Evolutionary conservation across 1,140 invertebrate species (phyloP).

Genomic region (Latrodectus geometricus): DNA sequence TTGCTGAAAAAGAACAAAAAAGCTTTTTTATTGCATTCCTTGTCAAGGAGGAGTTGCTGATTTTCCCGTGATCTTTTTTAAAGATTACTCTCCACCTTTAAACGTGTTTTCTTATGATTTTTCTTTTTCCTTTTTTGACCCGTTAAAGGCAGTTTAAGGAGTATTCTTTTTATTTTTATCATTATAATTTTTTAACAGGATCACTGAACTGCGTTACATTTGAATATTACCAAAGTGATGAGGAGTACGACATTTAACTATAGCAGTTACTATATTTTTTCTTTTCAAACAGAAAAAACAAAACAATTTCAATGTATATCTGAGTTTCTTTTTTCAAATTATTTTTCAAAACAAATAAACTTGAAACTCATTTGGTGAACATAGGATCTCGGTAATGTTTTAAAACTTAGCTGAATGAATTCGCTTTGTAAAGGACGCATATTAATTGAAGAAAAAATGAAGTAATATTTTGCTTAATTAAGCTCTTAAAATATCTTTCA

Average conservation of each 20-base stretch:
- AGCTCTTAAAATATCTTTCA: too few species aligned
- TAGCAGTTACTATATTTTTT: constrained; percentile 1
- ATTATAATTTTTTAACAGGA: constrained; percentile 18
- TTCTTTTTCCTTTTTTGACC: background rate
- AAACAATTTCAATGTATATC: too few species aligned
- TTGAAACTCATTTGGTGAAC: too few species aligned
- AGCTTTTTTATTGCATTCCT: background rate
- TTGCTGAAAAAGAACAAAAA: too few species aligned
- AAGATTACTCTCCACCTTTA: constrained; percentile 35
- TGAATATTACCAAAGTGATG: constrained; percentile 31
- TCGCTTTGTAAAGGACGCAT: background rate
- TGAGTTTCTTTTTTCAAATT: too few species aligned
- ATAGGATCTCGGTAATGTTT: background rate
- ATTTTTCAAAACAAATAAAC: too few species aligned
- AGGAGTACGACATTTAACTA: constrained; percentile 28
- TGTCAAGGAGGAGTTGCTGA: constrained; percentile 12
- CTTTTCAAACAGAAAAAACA: too few species aligned
- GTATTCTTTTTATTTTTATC: background rate
- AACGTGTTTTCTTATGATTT: constrained; percentile 40
- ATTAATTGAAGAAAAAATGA: too few species aligned
- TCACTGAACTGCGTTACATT: constrained; percentile 26
- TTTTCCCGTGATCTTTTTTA: constrained; percentile 17
- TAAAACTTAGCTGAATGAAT: background rate
- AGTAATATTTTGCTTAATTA: too few species aligned
- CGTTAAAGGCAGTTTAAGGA: constrained; percentile 12